Evolutionary conservation across 2,797 vertebrate species (phyloP), one percentile per base, ranked within the genome.

Genomic region (Cercopithecus neglectus): DNA sequence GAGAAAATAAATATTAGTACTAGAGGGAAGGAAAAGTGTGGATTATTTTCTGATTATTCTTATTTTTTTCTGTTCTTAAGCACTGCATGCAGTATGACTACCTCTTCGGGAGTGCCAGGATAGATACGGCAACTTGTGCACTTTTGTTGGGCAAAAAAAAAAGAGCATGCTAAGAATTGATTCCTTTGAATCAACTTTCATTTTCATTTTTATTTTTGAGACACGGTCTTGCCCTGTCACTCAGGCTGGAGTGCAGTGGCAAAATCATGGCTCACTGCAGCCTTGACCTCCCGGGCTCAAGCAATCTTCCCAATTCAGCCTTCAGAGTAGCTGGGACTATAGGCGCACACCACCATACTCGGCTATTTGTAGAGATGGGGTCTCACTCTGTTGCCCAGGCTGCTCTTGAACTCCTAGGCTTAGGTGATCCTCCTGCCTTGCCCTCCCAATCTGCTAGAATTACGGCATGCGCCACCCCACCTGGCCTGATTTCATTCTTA

Each of bases 71-170:
- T 26, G 76, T 72, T 67, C 50, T 59, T 30, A 26, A 39, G 59
- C 2, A 1, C 59, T 8, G 5, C 24, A 21, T 22, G 13, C 64
- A 41, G 9, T 22, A 28, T 30, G 7, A 30, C 19, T 28, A n/a
- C 41, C 48, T 61, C 24, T 74, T 6, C 1, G 12, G 41, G 39
- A 3, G 53, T 1, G 2, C 39, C n/a, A 44, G 30, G 53, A 61
- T 12, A 67, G 30, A 86, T 0, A 0, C 24, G 13, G 30, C 30
- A 2, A 55, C 26, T 6, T 72, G 28, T 2, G 16, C 17, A 2
- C 36, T 33, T 61, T 78, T 24, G 5, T n/a, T 17, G 67, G 30
- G 39, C 13, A 12, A 3, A 30, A n/a, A 50, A 79, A 76, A 79
- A 76, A 9, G n/a, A 5, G 17, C 46, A 1, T 4, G 39, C 19